These are phyloP conservation scores for Kradibia gibbosae DNA, from an alignment of 1,140 invertebrate genomes.

Conservation along the genomic window DNA sequence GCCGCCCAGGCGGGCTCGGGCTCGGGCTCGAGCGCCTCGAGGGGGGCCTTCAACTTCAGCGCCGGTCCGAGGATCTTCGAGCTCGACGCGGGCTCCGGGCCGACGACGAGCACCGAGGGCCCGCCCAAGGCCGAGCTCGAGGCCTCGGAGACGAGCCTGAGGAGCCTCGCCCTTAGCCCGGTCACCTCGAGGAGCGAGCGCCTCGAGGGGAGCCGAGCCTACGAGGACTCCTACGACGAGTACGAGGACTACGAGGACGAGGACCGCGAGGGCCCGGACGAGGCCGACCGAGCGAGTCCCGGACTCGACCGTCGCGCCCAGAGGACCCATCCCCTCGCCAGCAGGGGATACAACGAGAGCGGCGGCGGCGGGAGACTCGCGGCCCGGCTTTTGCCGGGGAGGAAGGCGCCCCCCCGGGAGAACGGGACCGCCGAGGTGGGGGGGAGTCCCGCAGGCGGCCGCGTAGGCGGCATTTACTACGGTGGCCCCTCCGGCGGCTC, in stretches of 20 bases:
- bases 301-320: background rate
- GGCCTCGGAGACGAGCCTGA: slow-evolving; percentile 52
- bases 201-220: slow-evolving; percentile 44
- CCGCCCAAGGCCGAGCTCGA: slow-evolving; percentile 9
- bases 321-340: slow-evolving; percentile 40
- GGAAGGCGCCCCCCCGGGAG: no score
- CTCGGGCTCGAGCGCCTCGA: slow-evolving; percentile 67
- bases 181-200: slow-evolving; percentile 39
- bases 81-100: slow-evolving; percentile 68
- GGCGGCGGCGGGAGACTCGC: no score
- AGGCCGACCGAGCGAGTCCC: background rate
- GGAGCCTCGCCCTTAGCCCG: slow-evolving; percentile 54
- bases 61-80: slow-evolving; percentile 64
- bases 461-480: slow-evolving; percentile 34
- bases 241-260: slow-evolving; percentile 68
- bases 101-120: slow-evolving; percentile 46
- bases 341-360: slow-evolving; percentile 59
- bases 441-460: no score
- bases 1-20: slow-evolving; percentile 87
- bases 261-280: slow-evolving; percentile 47
- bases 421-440: no score
- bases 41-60: slow-evolving; percentile 68
- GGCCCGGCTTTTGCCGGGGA: no score
- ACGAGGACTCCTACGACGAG: slow-evolving; percentile 56
- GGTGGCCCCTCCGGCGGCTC: slow-evolving; percentile 32